Evolutionary conservation across 2,888 invertebrate genomes (phyloP).

Genomic region (Drosophila paramelanica): DNA sequence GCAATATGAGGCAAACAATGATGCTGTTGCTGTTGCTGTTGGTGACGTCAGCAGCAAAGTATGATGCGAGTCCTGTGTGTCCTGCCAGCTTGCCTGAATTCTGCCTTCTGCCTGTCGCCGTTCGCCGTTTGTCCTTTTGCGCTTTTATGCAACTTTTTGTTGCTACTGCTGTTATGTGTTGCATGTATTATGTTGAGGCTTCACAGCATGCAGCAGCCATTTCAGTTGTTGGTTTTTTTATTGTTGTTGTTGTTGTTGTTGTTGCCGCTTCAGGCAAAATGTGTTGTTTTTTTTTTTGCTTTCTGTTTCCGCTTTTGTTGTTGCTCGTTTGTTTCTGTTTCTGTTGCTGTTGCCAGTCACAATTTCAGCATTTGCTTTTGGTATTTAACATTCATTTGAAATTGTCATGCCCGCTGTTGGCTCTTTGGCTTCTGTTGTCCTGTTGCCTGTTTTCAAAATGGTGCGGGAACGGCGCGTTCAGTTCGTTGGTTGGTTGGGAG

Average conservation of each 20-base stretch:
- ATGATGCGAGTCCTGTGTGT: conserved; percentile 8
- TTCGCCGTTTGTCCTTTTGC: conserved; percentile 53
- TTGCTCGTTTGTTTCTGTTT: conserved; percentile 57
- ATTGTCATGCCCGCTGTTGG: conserved; percentile 71
- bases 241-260: conserved; percentile 32
- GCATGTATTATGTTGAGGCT: conserved; percentile 62
- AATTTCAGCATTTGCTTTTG: conserved; percentile 56
- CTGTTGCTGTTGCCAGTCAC: conserved; percentile 35
- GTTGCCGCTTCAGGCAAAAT: conserved; percentile 52
- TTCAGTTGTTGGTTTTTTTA: conserved; percentile 39
- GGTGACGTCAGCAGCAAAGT: conserved; percentile 8
- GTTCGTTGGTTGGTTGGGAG: not conserved
- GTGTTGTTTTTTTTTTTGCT: conserved; percentile 32
- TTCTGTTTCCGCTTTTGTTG: conserved; percentile 30
- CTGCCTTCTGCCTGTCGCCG: not conserved
- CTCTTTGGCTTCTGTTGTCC: conserved; percentile 28
- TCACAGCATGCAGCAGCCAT: conserved; percentile 65
- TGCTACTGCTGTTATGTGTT: conserved; percentile 43
- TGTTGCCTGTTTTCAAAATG: conserved; percentile 10
- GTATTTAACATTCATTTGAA: conserved; percentile 78
- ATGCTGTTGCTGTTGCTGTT: conserved; percentile 26
- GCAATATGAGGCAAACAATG: conserved; percentile 64
- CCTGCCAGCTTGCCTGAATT: not conserved
- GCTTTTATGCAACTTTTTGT: conserved; percentile 59
- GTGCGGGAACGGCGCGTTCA: not conserved